Evolutionary conservation across 92 coral and sea anemone species (phyloP).

Genomic region (Palythoa heliodiscus): DNA sequence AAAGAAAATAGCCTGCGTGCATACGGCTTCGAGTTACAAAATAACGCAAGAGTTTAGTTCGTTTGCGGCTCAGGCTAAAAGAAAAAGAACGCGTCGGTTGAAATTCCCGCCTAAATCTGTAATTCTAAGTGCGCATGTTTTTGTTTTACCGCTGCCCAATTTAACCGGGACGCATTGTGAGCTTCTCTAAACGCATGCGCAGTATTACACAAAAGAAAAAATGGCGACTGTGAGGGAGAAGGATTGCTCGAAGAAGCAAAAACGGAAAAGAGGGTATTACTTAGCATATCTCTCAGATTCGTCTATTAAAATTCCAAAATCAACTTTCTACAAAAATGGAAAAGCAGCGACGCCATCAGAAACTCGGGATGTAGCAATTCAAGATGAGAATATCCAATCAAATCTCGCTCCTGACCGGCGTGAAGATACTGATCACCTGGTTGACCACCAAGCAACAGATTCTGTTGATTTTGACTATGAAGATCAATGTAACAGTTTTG

Average conservation of each 20-base stretch:
- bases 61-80: no score
- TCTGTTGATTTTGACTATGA: neutral
- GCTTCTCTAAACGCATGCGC: neutral
- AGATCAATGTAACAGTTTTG: neutral
- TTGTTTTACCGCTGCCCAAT: neutral
- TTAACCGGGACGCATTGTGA: neutral
- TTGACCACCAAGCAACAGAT: neutral
- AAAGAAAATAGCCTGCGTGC: no score
- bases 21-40: no score
- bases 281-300: constrained; percentile 55
- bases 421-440: neutral
- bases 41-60: no score
- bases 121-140: neutral
- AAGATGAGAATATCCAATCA: neutral
- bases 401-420: neutral
- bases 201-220: neutral
- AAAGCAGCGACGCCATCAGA: neutral
- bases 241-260: neutral
- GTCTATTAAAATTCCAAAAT: constrained; percentile 47
- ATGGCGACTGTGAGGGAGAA: neutral
- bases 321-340: neutral
- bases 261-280: constrained; percentile 48
- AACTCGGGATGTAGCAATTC: neutral
- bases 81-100: neutral
- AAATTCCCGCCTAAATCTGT: constrained; percentile 1